Conservation (phyloP, 2,797 vertebrate genomes). For the Natrix natrix region DNA sequence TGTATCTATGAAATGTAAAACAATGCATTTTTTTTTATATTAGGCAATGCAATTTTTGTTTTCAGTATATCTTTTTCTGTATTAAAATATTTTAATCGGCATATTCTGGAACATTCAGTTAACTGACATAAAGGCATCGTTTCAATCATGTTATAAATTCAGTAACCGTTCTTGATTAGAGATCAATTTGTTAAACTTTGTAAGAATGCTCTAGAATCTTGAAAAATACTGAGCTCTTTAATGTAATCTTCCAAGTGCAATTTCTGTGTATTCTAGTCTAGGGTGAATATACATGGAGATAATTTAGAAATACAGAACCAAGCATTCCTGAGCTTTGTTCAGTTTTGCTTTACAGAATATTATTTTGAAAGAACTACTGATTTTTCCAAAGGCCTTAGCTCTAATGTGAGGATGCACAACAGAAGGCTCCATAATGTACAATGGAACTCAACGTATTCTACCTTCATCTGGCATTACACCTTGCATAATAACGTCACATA, state of each 20-base stretch:
- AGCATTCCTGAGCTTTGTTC: conserved; percentile 16
- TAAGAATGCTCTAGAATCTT: not conserved
- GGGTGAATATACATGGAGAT: conserved; percentile 21
- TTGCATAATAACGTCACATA: not conserved
- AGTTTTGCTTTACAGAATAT: not conserved
- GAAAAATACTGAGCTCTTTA: conserved; percentile 22
- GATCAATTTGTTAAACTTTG: not conserved
- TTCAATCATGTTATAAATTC: not conserved
- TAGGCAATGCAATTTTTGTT: not conserved
- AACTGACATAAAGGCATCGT: not conserved
- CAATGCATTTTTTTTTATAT: not conserved
- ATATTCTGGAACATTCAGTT: not conserved
- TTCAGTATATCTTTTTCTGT: not conserved
- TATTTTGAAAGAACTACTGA: not conserved
- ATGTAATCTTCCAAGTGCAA: conserved; percentile 15
- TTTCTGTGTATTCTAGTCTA: conserved; percentile 24
- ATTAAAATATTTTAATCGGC: not conserved
- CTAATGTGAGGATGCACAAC: not conserved
- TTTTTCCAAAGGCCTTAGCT: conserved; percentile 13
- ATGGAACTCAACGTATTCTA: conserved; percentile 25
- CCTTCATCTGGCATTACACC: conserved; percentile 25
- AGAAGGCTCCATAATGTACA: not conserved
- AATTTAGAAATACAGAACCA: conserved; percentile 29
- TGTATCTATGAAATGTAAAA: not conserved
- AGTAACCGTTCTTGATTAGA: not conserved